phyloP scores from a whole-genome alignment of 2,888 invertebrate species.

The Eueremaeus valkanovi region DNA sequence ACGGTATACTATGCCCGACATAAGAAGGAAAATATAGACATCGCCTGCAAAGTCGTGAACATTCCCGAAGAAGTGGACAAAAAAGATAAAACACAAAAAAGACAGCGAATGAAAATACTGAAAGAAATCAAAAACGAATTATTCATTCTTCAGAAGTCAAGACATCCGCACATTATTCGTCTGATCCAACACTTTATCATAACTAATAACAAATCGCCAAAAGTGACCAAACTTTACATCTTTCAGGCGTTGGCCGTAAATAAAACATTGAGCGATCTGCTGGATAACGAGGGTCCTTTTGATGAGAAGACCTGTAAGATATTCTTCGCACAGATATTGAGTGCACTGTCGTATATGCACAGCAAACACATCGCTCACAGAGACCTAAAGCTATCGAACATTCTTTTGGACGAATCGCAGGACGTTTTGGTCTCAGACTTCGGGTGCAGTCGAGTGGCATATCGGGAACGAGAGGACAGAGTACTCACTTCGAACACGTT shows the following conservation, averaged over 20 bases:
- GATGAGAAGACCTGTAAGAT: not conserved
- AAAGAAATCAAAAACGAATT: not conserved
- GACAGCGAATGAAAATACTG: not conserved
- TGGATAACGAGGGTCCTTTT: constrained; percentile 52
- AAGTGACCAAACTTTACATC: not conserved
- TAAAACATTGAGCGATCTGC: not conserved
- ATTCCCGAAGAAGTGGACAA: too few relatives aligned
- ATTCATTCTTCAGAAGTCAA: not conserved
- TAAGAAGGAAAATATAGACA: too few relatives aligned
- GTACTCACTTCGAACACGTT: constrained; percentile 21
- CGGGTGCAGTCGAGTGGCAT: constrained; percentile 33
- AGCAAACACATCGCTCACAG: constrained; percentile 33
- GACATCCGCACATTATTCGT: not conserved
- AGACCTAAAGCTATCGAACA: constrained; percentile 36
- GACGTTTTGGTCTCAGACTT: constrained; percentile 35
- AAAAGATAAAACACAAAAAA: too few relatives aligned
- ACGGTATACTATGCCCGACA: too few relatives aligned
- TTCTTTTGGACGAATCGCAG: constrained; percentile 27
- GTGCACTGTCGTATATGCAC: constrained; percentile 25
- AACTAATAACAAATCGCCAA: too few relatives aligned
- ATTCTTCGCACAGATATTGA: constrained; percentile 34
- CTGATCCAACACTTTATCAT: not conserved
- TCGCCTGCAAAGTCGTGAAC: too few relatives aligned
- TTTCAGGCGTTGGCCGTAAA: constrained; percentile 24
- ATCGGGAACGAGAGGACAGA: not conserved